These are phyloP conservation scores for Penaeus monodon DNA, from an alignment of 2,888 invertebrate genomes.

Conservation along the genomic window DNA sequence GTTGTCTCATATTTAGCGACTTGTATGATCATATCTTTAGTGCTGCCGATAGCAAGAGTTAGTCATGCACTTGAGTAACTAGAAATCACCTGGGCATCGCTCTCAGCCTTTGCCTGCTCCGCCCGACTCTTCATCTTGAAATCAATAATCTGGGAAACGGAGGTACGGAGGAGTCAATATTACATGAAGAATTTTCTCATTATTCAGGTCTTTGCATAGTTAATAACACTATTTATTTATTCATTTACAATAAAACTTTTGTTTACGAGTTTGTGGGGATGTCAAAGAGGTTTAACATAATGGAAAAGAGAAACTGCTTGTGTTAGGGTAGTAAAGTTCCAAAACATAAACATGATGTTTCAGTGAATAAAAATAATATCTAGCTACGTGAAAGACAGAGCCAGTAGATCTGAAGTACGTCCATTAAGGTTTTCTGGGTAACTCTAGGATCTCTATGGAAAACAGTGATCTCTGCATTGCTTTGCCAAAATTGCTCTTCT, in stretches of 20 bases:
- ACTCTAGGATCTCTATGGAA: too few relatives aligned
- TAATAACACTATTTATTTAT: constrained; percentile 42
- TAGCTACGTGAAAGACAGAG: constrained; percentile 10
- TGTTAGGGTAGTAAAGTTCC: constrained; percentile 16
- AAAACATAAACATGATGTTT: constrained; percentile 26
- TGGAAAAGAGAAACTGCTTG: constrained; percentile 33
- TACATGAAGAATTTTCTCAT: constrained; percentile 25
- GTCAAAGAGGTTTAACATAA: constrained; percentile 33
- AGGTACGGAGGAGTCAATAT: constrained; percentile 24
- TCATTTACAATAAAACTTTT: constrained; percentile 26
- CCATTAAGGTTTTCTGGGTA: not conserved
- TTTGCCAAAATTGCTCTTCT: too few relatives aligned
- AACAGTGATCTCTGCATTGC: too few relatives aligned
- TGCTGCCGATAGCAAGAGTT: constrained; percentile 59
- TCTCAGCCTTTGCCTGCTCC: constrained; percentile 53
- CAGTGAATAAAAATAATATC: constrained; percentile 31
- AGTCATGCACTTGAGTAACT: constrained; percentile 52
- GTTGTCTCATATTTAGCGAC: constrained; percentile 53
- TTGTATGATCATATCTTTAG: constrained; percentile 44
- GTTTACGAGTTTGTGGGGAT: constrained; percentile 46
- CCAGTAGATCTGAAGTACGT: constrained; percentile 15
- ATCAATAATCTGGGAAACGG: constrained; percentile 62
- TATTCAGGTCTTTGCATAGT: constrained; percentile 22
- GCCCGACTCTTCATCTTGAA: constrained; percentile 59
- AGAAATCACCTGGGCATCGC: constrained; percentile 56